phyloP scores from a whole-genome alignment of 2,113 vertebrate species.

The Gila orcuttii region DNA sequence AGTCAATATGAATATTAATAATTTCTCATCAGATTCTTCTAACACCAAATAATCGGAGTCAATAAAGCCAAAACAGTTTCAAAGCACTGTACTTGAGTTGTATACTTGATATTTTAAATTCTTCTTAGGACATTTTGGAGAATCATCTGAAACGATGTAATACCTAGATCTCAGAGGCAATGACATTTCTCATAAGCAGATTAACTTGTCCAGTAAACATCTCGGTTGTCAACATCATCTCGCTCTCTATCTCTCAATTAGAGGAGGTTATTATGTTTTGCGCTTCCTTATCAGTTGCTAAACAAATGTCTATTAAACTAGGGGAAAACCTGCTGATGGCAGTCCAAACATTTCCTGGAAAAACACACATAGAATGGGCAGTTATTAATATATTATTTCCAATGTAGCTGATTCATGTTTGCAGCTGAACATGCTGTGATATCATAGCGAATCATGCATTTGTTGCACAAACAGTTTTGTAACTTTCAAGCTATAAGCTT shows the following conservation, averaged over 20 bases:
- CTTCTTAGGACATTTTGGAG: neutral
- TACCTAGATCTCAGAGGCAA: neutral
- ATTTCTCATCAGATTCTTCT: neutral
- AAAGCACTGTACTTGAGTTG: neutral
- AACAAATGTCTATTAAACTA: neutral
- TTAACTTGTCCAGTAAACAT: neutral
- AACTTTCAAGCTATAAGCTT: neutral
- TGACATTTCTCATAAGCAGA: neutral
- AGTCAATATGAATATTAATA: neutral
- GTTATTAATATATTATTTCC: constrained; percentile 17
- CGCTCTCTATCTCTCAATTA: neutral
- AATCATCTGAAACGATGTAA: neutral
- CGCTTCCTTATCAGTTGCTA: constrained; percentile 19
- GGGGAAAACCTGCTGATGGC: constrained; percentile 24
- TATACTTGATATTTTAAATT: neutral
- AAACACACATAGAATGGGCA: neutral
- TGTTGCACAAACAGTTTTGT: neutral
- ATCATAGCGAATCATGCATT: neutral
- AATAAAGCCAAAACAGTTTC: neutral
- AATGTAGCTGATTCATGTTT: neutral
- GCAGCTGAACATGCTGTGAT: neutral
- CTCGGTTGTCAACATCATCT: neutral
- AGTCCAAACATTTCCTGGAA: constrained; percentile 29
- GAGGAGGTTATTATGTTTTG: neutral
- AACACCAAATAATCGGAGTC: neutral